phyloP scores from a whole-genome alignment of 2,888 invertebrate species.

The Drosophila testacea region DNA sequence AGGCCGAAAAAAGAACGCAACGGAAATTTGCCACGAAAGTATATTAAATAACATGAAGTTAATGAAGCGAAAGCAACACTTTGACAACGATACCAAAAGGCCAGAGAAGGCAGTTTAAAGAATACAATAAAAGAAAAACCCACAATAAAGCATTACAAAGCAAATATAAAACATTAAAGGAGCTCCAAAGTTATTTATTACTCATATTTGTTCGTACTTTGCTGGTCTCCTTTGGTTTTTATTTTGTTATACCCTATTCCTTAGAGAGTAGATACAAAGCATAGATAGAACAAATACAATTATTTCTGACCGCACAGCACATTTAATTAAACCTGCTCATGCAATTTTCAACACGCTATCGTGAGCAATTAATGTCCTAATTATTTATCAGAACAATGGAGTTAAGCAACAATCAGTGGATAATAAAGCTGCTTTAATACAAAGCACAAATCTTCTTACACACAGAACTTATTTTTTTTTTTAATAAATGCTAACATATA shows the following conservation, averaged over 20 bases:
- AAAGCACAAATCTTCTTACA: no score
- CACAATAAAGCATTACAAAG: conserved; percentile 50
- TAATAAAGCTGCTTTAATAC: no score
- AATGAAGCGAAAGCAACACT: conserved; percentile 71
- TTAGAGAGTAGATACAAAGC: neutral
- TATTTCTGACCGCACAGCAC: neutral
- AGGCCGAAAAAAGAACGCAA: conserved; percentile 52
- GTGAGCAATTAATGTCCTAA: neutral
- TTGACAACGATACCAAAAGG: conserved; percentile 34
- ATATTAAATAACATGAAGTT: conserved; percentile 78
- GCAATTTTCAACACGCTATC: neutral
- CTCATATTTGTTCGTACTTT: conserved; percentile 36
- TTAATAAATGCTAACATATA: no score
- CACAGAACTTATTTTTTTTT: no score
- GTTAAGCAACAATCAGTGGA: neutral
- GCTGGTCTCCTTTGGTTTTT: neutral
- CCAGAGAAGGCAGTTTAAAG: neutral
- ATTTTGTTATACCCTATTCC: conserved; percentile 12
- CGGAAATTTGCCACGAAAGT: conserved; percentile 65
- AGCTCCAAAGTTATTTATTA: conserved; percentile 71
- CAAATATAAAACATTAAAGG: conserved; percentile 61
- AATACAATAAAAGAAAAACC: conserved; percentile 4
- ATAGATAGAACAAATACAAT: neutral
- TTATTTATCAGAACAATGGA: neutral
- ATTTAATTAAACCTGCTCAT: neutral